Percentiles rank a stretch among this genome's conserved stretches.
Conservation (phyloP, 2,888 invertebrate genomes). For the Lacanobia oleracea region DNA sequence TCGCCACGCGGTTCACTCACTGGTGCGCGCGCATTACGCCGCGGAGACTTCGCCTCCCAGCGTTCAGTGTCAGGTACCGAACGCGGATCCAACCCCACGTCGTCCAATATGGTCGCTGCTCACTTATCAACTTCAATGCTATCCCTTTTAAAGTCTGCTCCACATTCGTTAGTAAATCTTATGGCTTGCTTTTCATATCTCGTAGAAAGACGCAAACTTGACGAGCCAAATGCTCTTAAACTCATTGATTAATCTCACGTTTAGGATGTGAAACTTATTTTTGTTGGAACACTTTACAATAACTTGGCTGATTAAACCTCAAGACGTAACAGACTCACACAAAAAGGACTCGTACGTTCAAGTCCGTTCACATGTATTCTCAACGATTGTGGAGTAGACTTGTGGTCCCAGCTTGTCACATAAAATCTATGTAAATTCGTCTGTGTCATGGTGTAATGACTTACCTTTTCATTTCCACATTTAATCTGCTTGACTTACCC, state of each 20-base stretch:
- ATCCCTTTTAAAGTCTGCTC: slow-evolving; percentile 42
- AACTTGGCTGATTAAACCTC: neutral
- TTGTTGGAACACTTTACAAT: neutral
- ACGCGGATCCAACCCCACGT: slow-evolving; percentile 65
- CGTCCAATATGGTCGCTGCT: slow-evolving; percentile 62
- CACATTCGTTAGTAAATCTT: slow-evolving; percentile 9
- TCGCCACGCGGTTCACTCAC: slow-evolving; percentile 95
- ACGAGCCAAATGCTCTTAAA: neutral
- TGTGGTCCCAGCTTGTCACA: slow-evolving; percentile 47
- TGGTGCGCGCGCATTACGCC: slow-evolving; percentile 92
- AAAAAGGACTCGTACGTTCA: neutral
- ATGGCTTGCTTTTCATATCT: neutral
- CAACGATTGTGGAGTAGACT: slow-evolving; percentile 42
- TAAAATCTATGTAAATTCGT: slow-evolving; percentile 40
- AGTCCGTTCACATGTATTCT: slow-evolving; percentile 6
- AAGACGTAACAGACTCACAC: neutral
- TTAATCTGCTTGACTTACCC: slow-evolving; percentile 47
- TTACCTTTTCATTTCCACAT: slow-evolving; percentile 43
- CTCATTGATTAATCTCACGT: neutral
- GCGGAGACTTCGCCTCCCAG: slow-evolving; percentile 94
- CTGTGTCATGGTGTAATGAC: slow-evolving; percentile 32
- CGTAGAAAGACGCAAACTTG: slow-evolving; percentile 1
- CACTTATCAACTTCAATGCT: slow-evolving; percentile 60
- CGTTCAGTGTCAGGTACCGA: slow-evolving; percentile 92
- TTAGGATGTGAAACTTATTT: neutral